Evolutionary conservation across 2,113 vertebrate genomes (phyloP).

Genomic region (Trogon melanurus): DNA sequence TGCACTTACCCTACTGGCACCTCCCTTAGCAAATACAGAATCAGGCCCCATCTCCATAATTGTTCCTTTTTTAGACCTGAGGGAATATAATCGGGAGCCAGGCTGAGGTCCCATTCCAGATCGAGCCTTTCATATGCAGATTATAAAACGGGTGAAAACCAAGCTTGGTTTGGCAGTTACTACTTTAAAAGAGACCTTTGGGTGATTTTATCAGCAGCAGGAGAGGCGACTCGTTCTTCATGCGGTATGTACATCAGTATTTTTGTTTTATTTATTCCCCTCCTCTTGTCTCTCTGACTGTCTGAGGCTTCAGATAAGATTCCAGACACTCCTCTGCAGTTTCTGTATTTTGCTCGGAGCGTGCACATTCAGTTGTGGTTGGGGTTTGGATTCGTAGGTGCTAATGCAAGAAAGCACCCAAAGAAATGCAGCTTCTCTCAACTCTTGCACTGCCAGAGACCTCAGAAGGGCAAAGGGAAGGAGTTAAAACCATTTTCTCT

Average conservation of each 20-base stretch:
- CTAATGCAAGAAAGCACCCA: not conserved
- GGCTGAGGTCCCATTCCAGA: not conserved
- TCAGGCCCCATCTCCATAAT: not conserved
- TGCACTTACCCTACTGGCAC: not conserved
- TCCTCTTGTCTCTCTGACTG: not conserved
- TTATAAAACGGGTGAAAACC: slow-evolving; percentile 4
- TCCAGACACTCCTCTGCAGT: not conserved
- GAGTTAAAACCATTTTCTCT: not conserved
- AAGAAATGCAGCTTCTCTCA: not conserved
- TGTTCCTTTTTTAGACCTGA: not conserved
- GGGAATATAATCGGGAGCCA: not conserved
- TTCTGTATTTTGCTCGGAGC: not conserved
- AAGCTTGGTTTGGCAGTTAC: slow-evolving; percentile 27
- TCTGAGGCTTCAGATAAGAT: not conserved
- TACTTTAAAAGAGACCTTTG: slow-evolving; percentile 4
- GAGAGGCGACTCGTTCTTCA: not conserved
- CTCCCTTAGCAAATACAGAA: not conserved
- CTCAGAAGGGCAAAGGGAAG: not conserved
- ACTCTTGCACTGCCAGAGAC: not conserved
- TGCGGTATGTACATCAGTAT: not conserved
- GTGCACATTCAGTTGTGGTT: not conserved
- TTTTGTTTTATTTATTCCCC: slow-evolving; percentile 1
- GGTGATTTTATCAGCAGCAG: slow-evolving; percentile 14
- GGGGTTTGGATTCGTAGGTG: not conserved
- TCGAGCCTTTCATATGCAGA: slow-evolving; percentile 4